phyloP scores from a whole-genome alignment of 2,888 invertebrate genomes.

The Fragum whitleyi region DNA sequence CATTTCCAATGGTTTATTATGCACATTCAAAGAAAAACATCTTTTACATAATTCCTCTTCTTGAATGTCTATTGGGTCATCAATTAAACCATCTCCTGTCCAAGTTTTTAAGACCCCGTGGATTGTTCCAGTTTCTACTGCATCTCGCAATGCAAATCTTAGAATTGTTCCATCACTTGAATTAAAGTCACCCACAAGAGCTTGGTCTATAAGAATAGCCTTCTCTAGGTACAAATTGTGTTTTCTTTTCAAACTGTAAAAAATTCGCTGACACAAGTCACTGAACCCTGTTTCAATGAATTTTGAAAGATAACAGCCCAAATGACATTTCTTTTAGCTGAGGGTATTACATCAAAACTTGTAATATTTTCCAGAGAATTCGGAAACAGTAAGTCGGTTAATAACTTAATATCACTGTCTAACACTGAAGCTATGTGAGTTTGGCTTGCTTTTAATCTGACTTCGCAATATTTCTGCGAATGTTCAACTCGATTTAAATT shows the following conservation, averaged over 20 bases:
- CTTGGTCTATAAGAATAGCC: not conserved
- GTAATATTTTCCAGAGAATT: slow-evolving; percentile 21
- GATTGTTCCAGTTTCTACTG: slow-evolving; percentile 19
- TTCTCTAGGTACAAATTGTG: slow-evolving; percentile 30
- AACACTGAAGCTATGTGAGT: slow-evolving; percentile 25
- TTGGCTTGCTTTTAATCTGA: slow-evolving; percentile 2
- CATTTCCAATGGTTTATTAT: slow-evolving; percentile 20
- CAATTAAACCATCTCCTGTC: slow-evolving; percentile 7
- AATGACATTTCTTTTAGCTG: slow-evolving; percentile 16
- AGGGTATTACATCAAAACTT: slow-evolving; percentile 36
- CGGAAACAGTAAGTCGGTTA: slow-evolving; percentile 26
- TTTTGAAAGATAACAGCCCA: slow-evolving; percentile 32
- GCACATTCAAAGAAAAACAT: not conserved
- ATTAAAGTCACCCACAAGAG: not conserved
- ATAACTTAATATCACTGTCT: slow-evolving; percentile 33
- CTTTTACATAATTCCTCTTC: not conserved
- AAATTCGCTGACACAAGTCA: slow-evolving; percentile 27
- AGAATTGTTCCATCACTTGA: slow-evolving; percentile 12
- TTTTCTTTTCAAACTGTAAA: slow-evolving; percentile 27
- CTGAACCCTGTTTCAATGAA: slow-evolving; percentile 8
- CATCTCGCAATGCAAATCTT: slow-evolving; percentile 32
- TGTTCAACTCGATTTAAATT: slow-evolving; percentile 12
- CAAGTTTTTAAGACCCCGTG: not conserved
- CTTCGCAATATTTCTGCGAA: slow-evolving; percentile 21
- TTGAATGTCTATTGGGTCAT: slow-evolving; percentile 22